These are phyloP conservation scores for Corvus hawaiiensis DNA, from an alignment of 2,113 vertebrate genomes.

Conservation along the genomic window DNA sequence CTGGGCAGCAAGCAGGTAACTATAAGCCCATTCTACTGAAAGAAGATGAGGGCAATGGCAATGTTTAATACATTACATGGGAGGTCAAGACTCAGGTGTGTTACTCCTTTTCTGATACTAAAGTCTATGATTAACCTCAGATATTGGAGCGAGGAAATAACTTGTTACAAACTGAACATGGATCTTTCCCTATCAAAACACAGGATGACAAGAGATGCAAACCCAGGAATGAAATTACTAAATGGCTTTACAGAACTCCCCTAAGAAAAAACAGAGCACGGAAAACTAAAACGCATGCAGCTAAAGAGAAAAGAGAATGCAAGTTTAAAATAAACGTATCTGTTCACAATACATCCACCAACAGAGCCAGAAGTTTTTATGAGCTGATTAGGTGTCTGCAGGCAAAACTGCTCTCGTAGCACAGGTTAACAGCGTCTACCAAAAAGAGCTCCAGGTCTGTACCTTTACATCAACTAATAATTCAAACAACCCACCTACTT, in stretches of 20 bases:
- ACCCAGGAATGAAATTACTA: neutral
- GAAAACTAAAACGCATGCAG: neutral
- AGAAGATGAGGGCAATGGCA: neutral
- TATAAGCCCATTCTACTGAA: neutral
- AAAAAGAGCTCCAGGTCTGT: neutral
- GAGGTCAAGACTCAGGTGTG: neutral
- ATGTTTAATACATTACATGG: neutral
- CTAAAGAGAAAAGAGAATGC: neutral
- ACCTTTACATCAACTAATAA: slow-evolving; percentile 29
- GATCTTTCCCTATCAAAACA: neutral
- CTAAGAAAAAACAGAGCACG: neutral
- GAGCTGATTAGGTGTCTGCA: neutral
- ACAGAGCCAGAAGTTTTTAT: neutral
- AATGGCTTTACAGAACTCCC: neutral
- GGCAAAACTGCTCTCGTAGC: neutral
- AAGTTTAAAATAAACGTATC: neutral
- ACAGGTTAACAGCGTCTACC: neutral
- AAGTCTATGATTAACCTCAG: neutral
- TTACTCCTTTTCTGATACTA: neutral
- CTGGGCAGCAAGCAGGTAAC: neutral
- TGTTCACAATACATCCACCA: neutral
- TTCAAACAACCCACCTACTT: slow-evolving; percentile 22
- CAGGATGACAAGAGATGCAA: neutral
- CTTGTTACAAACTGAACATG: neutral
- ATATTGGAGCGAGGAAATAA: neutral